Conservation (phyloP, 1,140 invertebrate genomes). For the Cecropterus lyciades region DNA sequence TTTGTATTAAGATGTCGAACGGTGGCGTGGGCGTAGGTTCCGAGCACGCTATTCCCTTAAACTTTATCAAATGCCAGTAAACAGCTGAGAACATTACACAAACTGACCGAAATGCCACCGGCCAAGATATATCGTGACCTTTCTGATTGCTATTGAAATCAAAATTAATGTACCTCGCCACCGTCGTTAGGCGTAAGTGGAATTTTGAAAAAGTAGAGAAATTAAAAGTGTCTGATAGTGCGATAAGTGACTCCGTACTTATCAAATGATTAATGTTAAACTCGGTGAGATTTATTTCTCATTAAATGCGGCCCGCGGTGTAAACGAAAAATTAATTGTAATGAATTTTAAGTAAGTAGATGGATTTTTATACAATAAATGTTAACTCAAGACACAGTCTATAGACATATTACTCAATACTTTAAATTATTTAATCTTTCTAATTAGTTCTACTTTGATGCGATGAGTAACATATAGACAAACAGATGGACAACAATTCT, state of each 20-base stretch:
- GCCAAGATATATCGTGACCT: constrained; percentile 42
- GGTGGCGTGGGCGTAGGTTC: constrained; percentile 17
- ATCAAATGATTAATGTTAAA: no score
- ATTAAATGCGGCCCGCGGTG: no score
- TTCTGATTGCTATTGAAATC: constrained; percentile 39
- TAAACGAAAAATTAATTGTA: no score
- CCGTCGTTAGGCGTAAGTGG: background rate
- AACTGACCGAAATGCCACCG: constrained; percentile 37
- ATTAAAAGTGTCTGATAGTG: background rate
- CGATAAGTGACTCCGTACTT: background rate
- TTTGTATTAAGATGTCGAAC: constrained; percentile 27
- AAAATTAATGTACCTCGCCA: constrained; percentile 8
- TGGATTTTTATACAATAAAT: no score
- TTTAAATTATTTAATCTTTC: no score
- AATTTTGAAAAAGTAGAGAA: background rate
- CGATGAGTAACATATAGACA: no score
- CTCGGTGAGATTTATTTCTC: no score
- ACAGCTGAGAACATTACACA: constrained; percentile 31
- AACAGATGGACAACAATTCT: no score
- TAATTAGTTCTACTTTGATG: no score
- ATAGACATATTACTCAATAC: no score
- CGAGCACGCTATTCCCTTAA: constrained; percentile 27
- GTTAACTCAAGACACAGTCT: no score
- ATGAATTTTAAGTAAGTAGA: no score
- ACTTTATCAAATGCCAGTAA: constrained; percentile 40